phyloP scores from a whole-genome alignment of 2,113 vertebrate genomes.

The Actinemys pallida region DNA sequence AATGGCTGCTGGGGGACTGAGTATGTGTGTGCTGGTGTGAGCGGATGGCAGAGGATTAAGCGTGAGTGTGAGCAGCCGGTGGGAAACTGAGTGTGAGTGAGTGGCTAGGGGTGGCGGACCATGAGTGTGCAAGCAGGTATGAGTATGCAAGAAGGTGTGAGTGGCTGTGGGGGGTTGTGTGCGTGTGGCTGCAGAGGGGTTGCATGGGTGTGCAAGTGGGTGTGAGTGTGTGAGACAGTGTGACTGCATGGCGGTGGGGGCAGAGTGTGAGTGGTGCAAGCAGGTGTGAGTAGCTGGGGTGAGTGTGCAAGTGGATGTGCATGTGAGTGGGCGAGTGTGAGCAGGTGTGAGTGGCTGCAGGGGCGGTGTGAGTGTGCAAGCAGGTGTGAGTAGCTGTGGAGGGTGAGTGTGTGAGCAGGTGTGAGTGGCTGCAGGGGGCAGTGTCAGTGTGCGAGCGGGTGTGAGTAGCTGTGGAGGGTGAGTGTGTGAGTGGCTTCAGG shows the following conservation, averaged over 20 bases:
- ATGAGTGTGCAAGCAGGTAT: not conserved
- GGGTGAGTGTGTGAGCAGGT: too few relatives aligned
- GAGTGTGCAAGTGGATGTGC: not conserved
- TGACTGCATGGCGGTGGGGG: not conserved
- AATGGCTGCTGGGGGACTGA: not conserved
- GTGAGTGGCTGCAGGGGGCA: too few relatives aligned
- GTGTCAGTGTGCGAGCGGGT: too few relatives aligned
- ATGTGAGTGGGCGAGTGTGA: not conserved
- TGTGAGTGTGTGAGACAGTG: not conserved
- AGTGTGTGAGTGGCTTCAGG: not conserved
- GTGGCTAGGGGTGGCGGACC: not conserved
- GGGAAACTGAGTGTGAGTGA: not conserved
- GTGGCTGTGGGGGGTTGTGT: not conserved
- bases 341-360: not conserved
- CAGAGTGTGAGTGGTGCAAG: not conserved
- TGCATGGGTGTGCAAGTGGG: not conserved
- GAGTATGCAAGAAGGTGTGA: not conserved
- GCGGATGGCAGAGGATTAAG: not conserved
- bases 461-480: not conserved
- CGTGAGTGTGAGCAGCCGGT: not conserved
- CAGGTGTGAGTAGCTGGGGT: not conserved
- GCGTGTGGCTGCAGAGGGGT: not conserved
- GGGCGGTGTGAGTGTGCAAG: not conserved
- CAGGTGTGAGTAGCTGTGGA: too few relatives aligned
- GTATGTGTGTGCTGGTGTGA: not conserved